Evolutionary conservation across 2,888 invertebrate genomes (phyloP).

Genomic region (Sphecodes monilicornis): DNA sequence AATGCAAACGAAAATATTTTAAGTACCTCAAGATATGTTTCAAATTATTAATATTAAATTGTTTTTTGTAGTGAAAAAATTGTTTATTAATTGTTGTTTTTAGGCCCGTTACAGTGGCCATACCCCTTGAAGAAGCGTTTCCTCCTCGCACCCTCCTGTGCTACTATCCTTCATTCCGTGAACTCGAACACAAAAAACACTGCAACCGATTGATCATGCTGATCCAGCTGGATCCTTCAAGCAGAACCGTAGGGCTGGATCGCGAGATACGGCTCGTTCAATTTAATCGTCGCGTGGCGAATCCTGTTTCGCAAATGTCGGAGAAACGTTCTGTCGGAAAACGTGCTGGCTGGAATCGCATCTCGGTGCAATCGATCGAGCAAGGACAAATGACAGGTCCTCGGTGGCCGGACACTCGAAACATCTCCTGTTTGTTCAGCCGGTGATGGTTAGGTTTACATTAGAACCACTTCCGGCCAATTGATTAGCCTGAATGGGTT

Average conservation of each 20-base stretch:
- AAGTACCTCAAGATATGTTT: too few species aligned
- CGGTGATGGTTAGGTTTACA: conserved; percentile 63
- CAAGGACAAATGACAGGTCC: conserved; percentile 61
- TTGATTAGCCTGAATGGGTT: conserved; percentile 70
- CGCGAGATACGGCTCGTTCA: background rate
- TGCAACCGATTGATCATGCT: background rate
- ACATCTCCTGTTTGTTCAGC: conserved; percentile 63
- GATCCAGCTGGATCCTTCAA: background rate
- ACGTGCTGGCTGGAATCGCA: background rate
- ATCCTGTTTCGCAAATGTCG: background rate
- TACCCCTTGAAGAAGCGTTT: background rate
- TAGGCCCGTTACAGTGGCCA: too few species aligned
- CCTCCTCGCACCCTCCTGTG: background rate
- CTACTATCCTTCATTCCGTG: background rate
- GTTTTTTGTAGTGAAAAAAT: too few species aligned
- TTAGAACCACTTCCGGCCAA: conserved; percentile 70
- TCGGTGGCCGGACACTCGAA: conserved; percentile 42
- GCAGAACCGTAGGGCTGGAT: background rate
- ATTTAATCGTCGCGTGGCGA: background rate
- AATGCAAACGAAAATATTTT: too few species aligned
- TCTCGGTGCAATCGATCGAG: conserved; percentile 45
- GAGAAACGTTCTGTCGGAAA: too few species aligned
- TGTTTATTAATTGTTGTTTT: background rate
- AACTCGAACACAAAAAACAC: background rate
- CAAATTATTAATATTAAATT: too few species aligned